phyloP scores from a whole-genome alignment of 2,113 vertebrate genomes.

The Sander vitreus region DNA sequence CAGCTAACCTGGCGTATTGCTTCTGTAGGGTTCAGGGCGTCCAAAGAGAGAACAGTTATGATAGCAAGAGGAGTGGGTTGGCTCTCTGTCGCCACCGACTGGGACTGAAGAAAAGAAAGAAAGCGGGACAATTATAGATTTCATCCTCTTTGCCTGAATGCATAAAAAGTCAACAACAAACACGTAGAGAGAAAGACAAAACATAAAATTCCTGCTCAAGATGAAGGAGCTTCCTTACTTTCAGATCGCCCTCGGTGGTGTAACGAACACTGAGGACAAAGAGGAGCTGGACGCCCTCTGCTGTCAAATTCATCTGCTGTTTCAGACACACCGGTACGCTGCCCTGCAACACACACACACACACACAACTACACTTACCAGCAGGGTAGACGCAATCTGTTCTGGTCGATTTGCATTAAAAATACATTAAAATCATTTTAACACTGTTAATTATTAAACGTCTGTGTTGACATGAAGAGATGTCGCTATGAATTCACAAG shows the following conservation, averaged over 20 bases:
- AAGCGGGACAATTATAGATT: not conserved
- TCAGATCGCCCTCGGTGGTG: conserved; percentile 10
- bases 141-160: not conserved
- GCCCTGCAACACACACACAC: conserved; percentile 51
- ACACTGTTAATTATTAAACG: not conserved
- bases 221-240: conserved; percentile 53
- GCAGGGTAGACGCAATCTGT: not conserved
- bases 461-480: not conserved
- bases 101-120: conserved; percentile 12
- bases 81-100: conserved; percentile 34
- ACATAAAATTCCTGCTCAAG: not conserved
- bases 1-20: conserved; percentile 71
- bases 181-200: no score
- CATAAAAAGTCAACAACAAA: not conserved
- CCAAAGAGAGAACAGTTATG: conserved; percentile 72
- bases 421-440: not conserved
- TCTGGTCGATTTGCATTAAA: not conserved
- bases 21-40: not conserved
- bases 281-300: conserved; percentile 4
- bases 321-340: conserved; percentile 16
- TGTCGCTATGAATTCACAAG: not conserved
- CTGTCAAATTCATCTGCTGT: conserved; percentile 45
- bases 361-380: not conserved
- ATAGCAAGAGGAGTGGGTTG: conserved; percentile 18
- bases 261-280: conserved; percentile 59